Evolutionary conservation across 2,888 invertebrate species (phyloP), one percentile per base, ranked within the genome.

Genomic region (Oligia fasciuncula): DNA sequence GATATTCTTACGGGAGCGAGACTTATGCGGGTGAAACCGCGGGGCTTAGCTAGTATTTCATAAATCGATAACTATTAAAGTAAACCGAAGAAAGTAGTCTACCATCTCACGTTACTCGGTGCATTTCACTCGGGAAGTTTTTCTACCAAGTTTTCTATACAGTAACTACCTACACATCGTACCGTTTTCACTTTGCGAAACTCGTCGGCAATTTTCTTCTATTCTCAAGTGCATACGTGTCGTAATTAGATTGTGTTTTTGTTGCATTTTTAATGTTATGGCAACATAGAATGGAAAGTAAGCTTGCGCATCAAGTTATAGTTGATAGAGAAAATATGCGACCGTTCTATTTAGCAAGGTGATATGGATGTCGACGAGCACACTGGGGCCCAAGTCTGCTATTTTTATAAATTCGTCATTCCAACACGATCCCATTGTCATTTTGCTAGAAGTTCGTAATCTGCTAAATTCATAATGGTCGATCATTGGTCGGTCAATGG

Each of bases 171-270:
- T 67, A 19, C 62, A 70, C 62, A 51, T 14, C 51, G 40, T 54
- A 46, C 60, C 19, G 75, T 77, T 88, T 88, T 88, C 88, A 86
- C 88, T 88, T 85, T 46, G 76, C 80, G 85, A 89, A 89, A 86
- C 68, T 75, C 29, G 65, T 4, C 49, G 46, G 57, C 3, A 62
- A 65, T 87, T 87, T 82, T 76, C 79, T 85, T 75, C 17, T 84
- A 73, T 75, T 71, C 70, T 75, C 65, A 35, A 17, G 2, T 23
- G n/a, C 11, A 43, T 49, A 13, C 14, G 13, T 49, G 49, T 46
- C 46, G 46, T 79, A 65, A 80, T 84, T 68, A 69, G 62, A 83
- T 72, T 49, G 4, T 0, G 67, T 73, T 85, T 81, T 82, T 81
- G 71, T 68, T 46, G 13, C n/a, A 73, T 74, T 82, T 77, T 68